phyloP scores from a whole-genome alignment of 1,140 invertebrate species.

The Ips nitidus region DNA sequence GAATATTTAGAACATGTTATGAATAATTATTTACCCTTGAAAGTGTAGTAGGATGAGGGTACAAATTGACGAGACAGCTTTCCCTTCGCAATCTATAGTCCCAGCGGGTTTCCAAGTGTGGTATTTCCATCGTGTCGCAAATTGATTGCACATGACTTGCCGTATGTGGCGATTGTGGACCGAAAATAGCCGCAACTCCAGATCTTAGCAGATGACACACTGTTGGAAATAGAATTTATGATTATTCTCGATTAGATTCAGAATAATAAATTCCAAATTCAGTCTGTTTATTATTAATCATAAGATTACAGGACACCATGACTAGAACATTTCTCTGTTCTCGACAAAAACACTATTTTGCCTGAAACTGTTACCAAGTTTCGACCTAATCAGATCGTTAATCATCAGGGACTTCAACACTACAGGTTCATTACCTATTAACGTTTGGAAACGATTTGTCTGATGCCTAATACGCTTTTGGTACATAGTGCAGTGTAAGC shows the following conservation, averaged over 20 bases:
- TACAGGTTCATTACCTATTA: too few relatives aligned
- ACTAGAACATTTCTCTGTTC: background rate
- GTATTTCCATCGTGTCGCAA: slow-evolving; percentile 94
- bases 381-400: background rate
- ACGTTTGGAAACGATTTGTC: too few relatives aligned
- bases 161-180: slow-evolving; percentile 86
- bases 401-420: background rate
- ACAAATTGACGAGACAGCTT: slow-evolving; percentile 91
- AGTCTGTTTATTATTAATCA: too few relatives aligned
- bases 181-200: slow-evolving; percentile 92
- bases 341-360: background rate
- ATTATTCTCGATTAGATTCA: slow-evolving; percentile 1
- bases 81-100: slow-evolving; percentile 83
- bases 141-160: slow-evolving; percentile 93
- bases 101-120: slow-evolving; percentile 93
- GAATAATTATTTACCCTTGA: slow-evolving; percentile 67
- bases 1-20: background rate
- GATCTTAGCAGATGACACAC: slow-evolving; percentile 85
- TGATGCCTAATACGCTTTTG: too few relatives aligned
- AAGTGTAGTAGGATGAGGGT: slow-evolving; percentile 86
- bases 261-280: too few relatives aligned
- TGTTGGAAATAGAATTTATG: slow-evolving; percentile 54
- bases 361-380: background rate
- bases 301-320: background rate
- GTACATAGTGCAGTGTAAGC: too few relatives aligned